Percentiles rank a stretch among this genome's conserved stretches.
Conservation (phyloP, 1,140 invertebrate genomes). For the Drosophila sp. region DNA sequence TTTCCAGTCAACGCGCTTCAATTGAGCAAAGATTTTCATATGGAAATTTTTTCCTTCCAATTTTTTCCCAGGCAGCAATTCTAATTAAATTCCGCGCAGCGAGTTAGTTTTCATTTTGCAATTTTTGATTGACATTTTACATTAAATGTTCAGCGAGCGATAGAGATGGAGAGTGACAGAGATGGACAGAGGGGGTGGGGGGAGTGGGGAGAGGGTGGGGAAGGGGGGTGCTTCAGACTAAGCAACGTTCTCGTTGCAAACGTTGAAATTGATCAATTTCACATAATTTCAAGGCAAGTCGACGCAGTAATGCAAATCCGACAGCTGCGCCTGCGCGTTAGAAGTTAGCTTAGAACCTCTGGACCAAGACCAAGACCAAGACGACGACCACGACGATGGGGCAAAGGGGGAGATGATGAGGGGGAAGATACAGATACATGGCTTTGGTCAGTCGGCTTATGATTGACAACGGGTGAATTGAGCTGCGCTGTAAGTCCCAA, state of each 20-base stretch:
- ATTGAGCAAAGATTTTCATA: constrained; percentile 57
- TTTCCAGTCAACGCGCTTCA: constrained; percentile 53
- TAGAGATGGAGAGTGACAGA: neutral
- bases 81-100: constrained; percentile 69
- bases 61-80: constrained; percentile 70
- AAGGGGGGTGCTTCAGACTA: constrained; percentile 24
- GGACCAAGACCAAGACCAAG: neutral
- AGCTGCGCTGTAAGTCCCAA: constrained; percentile 46
- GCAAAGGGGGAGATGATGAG: neutral
- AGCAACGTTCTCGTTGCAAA: constrained; percentile 32
- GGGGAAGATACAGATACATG: neutral
- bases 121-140: constrained; percentile 81
- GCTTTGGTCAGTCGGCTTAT: constrained; percentile 44
- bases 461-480: constrained; percentile 76
- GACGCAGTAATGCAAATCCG: constrained; percentile 79
- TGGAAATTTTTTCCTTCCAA: no score
- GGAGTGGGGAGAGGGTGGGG: no score
- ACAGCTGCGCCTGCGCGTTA: constrained; percentile 76
- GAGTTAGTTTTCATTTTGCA: constrained; percentile 63
- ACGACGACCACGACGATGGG: no score
- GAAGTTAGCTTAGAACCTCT: constrained; percentile 58
- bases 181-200: neutral
- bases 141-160: constrained; percentile 60
- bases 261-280: constrained; percentile 82
- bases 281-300: constrained; percentile 81